Evolutionary conservation across 23 tunicate genomes (phyloP), one percentile per base, ranked within the genome.

Genomic region (Ciona savignyi): DNA sequence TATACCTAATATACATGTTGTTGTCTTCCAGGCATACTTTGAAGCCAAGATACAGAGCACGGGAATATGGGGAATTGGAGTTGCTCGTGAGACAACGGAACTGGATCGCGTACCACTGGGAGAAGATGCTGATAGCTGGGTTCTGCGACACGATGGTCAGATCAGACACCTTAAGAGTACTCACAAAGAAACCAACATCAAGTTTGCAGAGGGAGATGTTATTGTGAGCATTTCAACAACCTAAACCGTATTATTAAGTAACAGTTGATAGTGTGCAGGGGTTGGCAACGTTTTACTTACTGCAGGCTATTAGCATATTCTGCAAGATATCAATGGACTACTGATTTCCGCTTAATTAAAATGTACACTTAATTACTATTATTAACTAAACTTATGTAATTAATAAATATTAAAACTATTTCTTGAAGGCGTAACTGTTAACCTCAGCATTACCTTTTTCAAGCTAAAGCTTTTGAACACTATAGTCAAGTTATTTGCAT

Each of bases 41-140:
- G 96, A 95, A 89, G 95, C 82, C 24, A 95, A 95, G 48, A 33
- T 95, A 27, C 99, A 95, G 66, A 80, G 89, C 78, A 67, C 90
- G 35, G 99, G 99, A 29, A 80, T 95, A 24, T 95, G 92, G 87
- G 99, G 99, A 1, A 80, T 91, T 49, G 99, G 99, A 60, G 69
- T 95, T 25, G 92, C 93, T 29, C 69, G 74, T 24, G 87, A 51
- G 19, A 77, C 62, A 29, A 60, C 77, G 24, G 76, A 88, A 11
- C 35, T 95, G 1, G 80, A 95, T 56, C 26, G 77, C 27, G 85
- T 81, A 21, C 99, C 99, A 1, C 65, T 89, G 11, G 95, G 90
- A 27, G 83, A 76, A 71, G 79, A 82, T 73, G 85, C 79, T 21
- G 31, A 79, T 35, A 74, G 86, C 23, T 94, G 99, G 99, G 93